Evolutionary conservation across 2,797 vertebrate genomes (phyloP), one percentile per base, ranked within the genome.

Genomic region (Anguilla megastoma): DNA sequence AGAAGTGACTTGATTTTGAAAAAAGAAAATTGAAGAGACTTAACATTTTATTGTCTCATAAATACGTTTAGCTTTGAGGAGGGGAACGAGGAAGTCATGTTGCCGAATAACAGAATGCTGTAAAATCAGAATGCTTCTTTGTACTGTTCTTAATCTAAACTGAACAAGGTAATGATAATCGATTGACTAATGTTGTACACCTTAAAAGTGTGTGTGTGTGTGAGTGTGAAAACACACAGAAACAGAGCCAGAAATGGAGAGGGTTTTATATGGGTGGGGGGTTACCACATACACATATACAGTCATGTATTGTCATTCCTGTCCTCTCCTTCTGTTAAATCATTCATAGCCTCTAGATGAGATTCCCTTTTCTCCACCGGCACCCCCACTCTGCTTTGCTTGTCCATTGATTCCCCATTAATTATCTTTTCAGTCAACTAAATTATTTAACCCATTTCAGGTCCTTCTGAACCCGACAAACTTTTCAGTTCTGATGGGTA

Each of bases 341-440:
- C 93, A 96, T 96, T 95, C 93, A 96, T 93, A 92, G 90, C 91
- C 91, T 91, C 94, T 93, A 94, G 94, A 96, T 96, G 95, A 94
- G 93, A 95, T 95, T 69, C 24, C 63, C 92, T 90, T 90, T 91
- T 90, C 86, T 92, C 91, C 88, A 90, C 90, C 89, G 63, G 86
- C 86, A 86, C 74, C 33, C 84, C 56, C 84, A 60, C 76, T 82
- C 21, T 86, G 14, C 16, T 58, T 58, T 88, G 89, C 93, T 94
- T 94, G 58, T 86, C 86, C 48, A 86, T 79, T 86, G 86, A 94
- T 94, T 93, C 91, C 89, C 90, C 92, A 94, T 95, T 95, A 95
- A 95, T 95, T 95, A 94, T 95, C 93, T 94, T 95, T 95, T 95
- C 93, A 92, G 92, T 94, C 93, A 92, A 86, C 91, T 96, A 91